Evolutionary conservation across 2,888 invertebrate genomes (phyloP), one percentile per base, ranked within the genome.

Genomic region (Pristionchus fissidentatus): DNA sequence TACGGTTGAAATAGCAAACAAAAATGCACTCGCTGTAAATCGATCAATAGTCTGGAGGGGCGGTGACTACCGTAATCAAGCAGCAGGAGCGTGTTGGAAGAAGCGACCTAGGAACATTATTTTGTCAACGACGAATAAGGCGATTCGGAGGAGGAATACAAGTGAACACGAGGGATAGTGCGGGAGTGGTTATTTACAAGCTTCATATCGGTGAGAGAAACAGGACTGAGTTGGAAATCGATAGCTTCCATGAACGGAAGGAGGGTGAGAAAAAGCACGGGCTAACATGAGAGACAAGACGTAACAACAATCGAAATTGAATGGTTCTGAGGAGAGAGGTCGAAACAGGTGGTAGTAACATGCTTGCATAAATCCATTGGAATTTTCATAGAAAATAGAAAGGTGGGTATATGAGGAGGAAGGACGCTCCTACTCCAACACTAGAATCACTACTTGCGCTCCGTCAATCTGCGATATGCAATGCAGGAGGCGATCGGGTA

Each of bases 401-500:
- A 46, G 19, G 32, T 26, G 29, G 49, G 0, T 46, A 32, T 32
- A 13, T 10, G 1, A 29, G 43, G 46, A 10, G 19, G 19, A 10
- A 10, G 19, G 49, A 15, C 19, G 49, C 19, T 19, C 10, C 49
- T 49, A 77, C 75, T 77, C 75, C 15, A 79, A 29, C 38, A 79
- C 15, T 29, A 55, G 79, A 10, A 79, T n/a, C n/a, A 79, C 57
- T 8, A 79, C 10, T 35, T 29, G 55, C 55, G 55, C 38, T 10
- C 79, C 79, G 55, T 79, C 79, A 13, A 79, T 79, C 26, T 29
- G 79, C 57, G 79, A 79, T 35, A 57, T 29, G 43, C 79, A 79
- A 19, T 57, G 79, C 19, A 79, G 10, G 13, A 79, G 57, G 41
- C 57, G 55, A 15, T 79, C 79, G 79, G 55, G 57, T 57, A 7